Conservation (phyloP, 2,797 vertebrate species). For the Anguilla pacifica region DNA sequence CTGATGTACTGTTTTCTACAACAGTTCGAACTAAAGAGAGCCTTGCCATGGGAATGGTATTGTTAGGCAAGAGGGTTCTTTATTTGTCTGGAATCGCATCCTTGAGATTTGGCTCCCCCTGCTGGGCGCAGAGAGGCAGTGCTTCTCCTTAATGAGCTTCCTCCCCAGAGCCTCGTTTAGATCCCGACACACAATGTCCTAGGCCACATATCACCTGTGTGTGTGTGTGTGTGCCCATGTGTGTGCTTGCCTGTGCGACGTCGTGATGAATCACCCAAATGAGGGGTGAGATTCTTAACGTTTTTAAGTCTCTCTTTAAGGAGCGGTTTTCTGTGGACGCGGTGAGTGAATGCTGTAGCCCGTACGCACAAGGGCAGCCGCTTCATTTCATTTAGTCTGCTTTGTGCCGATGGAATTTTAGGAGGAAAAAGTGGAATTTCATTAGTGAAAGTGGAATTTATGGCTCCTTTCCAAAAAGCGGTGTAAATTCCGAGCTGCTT, state of each 20-base stretch:
- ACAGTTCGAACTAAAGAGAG: neutral
- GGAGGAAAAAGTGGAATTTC: neutral
- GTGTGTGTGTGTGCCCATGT: neutral
- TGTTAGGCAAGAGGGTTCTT: neutral
- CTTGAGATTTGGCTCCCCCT: neutral
- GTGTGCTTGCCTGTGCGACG: no score
- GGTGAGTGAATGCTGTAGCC: constrained; percentile 41
- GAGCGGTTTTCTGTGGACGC: neutral
- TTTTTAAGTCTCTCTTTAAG: neutral
- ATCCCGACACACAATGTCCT: constrained; percentile 8
- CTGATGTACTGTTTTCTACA: neutral
- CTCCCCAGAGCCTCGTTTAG: neutral
- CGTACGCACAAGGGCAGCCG: neutral
- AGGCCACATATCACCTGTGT: constrained; percentile 10
- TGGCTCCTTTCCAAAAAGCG: neutral
- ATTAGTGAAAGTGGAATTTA: neutral
- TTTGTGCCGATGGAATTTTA: neutral
- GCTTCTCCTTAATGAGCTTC: neutral
- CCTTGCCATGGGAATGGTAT: neutral
- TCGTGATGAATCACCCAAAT: constrained; percentile 24
- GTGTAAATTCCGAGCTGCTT: neutral
- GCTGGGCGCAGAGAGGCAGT: neutral
- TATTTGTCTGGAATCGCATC: neutral
- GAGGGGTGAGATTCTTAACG: constrained; percentile 14
- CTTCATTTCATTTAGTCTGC: neutral